Conservation (phyloP, 2,113 vertebrate species). For the Philantomba maxwellii region DNA sequence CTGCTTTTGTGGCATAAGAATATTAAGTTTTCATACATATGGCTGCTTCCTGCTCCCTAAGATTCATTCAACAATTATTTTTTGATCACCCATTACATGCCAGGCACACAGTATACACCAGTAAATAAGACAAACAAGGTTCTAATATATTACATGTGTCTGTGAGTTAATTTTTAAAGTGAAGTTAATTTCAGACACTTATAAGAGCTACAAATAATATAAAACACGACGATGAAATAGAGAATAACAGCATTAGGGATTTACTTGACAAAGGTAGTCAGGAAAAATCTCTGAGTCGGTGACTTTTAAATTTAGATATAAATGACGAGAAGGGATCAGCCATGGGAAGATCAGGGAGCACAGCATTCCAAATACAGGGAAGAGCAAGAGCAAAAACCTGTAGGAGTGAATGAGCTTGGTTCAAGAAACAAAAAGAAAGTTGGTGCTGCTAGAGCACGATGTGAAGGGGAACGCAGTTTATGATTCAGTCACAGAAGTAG, state of each 20-base stretch:
- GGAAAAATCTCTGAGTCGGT: background rate
- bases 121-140: background rate
- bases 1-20: background rate
- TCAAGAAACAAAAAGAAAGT: background rate
- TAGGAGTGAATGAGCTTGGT: background rate
- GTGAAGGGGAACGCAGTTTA: background rate
- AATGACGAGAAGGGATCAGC: background rate
- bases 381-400: background rate
- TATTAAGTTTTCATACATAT: background rate
- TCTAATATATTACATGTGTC: background rate
- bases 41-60: background rate
- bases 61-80: conserved; percentile 22
- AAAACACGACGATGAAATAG: background rate
- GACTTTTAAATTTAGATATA: conserved; percentile 10
- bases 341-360: background rate
- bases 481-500: background rate
- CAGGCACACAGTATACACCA: background rate
- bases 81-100: background rate
- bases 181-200: conserved; percentile 13
- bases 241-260: background rate
- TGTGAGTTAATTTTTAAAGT: conserved; percentile 31
- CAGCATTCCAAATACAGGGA: background rate
- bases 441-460: background rate
- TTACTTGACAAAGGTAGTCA: background rate
- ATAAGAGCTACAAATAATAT: background rate